Base-by-base conservation (phyloP, 2,888 invertebrate species). In the Polietes domitor region DNA sequence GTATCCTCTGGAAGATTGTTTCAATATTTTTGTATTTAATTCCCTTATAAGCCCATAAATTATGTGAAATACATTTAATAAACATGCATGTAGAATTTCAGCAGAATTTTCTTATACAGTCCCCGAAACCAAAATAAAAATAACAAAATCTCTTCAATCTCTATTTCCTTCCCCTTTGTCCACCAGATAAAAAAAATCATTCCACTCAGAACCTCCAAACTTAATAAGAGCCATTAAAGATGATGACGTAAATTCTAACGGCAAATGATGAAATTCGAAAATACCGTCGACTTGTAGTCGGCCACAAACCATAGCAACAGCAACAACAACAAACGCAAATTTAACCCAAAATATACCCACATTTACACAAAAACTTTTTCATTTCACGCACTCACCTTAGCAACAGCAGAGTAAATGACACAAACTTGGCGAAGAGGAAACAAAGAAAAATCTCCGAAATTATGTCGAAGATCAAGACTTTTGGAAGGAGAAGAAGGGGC, bases 161-260 rank as follows among this genome's bases (percentile, higher is more conserved):
- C n/a, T 58, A 68, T 58, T 77, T 73, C 37, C 77, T 58, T 50
- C 41, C 37, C 17, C 41, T 17, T 50, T 17, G 17, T n/a, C 50
- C 32, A 41, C 41, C 2, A 41, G 21, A 63, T 32, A 21, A 15
- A 74, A 70, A 50, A 41, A 63, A 74, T 71, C 12, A 19, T 32
- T 17, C 19, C 12, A 19, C 43, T 17, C 19, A 1, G 7, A 43
- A 28, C 71, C 53, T 63, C 4, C 55, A 17, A 61, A 53, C 19
- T 21, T 10, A 4, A 53, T 50, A 79, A 79, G 26, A 53, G 77
- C 90, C 88, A 89, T 90, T 90, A 90, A 15, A 73, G 7, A 72
- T 37, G 86, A 86, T 90, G 90, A 88, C 89, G 89, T 88, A 88
- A 88, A 90, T 88, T 88, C 65, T 88, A 89, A 88, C 88, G 88